Evolutionary conservation across 1,140 invertebrate genomes (phyloP).

Genomic region (Watersipora subatra): DNA sequence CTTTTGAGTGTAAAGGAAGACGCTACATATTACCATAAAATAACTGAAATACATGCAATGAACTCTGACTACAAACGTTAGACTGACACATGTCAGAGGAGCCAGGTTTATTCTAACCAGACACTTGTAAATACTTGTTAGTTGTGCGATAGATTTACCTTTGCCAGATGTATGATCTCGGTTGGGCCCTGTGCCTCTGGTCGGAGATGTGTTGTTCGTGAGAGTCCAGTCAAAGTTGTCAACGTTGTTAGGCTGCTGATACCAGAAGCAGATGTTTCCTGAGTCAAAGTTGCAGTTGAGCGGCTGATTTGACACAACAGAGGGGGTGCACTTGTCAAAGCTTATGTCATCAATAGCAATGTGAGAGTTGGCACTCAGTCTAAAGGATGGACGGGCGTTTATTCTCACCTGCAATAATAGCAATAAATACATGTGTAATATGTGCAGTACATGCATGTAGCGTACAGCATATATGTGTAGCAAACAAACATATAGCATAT

Average conservation of each 20-base stretch:
- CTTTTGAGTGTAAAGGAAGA: too few relatives aligned
- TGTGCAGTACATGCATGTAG: too few relatives aligned
- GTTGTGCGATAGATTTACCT: neutral
- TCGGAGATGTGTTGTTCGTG: constrained; percentile 41
- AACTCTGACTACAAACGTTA: too few relatives aligned
- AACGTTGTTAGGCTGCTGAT: neutral
- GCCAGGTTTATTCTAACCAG: too few relatives aligned
- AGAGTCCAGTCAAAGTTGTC: constrained; percentile 64
- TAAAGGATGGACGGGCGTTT: constrained; percentile 15
- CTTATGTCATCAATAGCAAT: constrained; percentile 28
- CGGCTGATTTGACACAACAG: neutral
- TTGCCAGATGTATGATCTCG: constrained; percentile 22
- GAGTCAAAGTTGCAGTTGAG: neutral
- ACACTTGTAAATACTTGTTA: neutral
- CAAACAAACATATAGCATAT: too few relatives aligned
- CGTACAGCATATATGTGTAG: too few relatives aligned
- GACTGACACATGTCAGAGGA: too few relatives aligned
- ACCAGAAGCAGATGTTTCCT: neutral
- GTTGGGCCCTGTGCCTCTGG: constrained; percentile 24
- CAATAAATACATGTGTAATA: too few relatives aligned
- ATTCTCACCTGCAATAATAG: constrained; percentile 16
- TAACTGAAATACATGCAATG: too few relatives aligned
- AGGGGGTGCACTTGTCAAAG: constrained; percentile 22
- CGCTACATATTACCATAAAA: too few relatives aligned
- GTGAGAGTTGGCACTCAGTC: constrained; percentile 13